These are phyloP conservation scores for Anarsia innoxiella DNA, from an alignment of 2,888 invertebrate species.

Conservation along the genomic window DNA sequence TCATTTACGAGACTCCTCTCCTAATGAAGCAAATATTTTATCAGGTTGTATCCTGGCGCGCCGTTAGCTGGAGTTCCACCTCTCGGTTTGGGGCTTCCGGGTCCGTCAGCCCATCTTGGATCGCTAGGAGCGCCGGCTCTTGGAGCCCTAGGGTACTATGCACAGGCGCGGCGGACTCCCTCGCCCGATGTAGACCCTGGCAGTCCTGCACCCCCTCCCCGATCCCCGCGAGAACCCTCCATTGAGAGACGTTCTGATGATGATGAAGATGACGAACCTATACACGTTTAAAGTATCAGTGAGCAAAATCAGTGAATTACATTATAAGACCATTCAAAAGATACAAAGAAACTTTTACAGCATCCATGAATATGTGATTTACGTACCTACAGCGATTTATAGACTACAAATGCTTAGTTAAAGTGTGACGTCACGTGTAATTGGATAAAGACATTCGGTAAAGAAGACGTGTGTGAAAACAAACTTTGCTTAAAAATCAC, in stretches of 20 bases:
- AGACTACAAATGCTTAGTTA: too few species aligned
- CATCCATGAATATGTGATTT: too few species aligned
- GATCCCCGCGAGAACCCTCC: constrained; percentile 56
- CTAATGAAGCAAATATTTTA: too few species aligned
- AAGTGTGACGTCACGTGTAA: constrained; percentile 1
- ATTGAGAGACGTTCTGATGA: constrained; percentile 61
- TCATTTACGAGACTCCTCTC: too few species aligned
- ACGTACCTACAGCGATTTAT: too few species aligned
- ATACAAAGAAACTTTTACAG: too few species aligned
- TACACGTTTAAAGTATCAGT: constrained; percentile 69
- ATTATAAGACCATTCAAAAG: too few species aligned
- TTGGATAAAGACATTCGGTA: constrained; percentile 4
- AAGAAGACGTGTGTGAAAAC: constrained; percentile 2
- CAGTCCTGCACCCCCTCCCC: constrained; percentile 70
- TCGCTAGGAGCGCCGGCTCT: constrained; percentile 82
- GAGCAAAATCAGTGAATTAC: not conserved
- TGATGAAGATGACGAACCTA: constrained; percentile 78
- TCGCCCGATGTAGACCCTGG: constrained; percentile 77
- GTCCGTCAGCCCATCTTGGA: constrained; percentile 80
- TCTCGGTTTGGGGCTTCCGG: constrained; percentile 77
- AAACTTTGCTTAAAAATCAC: constrained; percentile 12
- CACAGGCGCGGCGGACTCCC: constrained; percentile 65
- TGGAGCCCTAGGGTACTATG: constrained; percentile 67
- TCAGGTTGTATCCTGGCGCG: constrained; percentile 77
- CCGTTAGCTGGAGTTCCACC: constrained; percentile 74